Percentiles rank a stretch among this genome's conserved stretches.
phyloP scores from a whole-genome alignment of 2,888 invertebrate species.

The Koerneria pararmatus region DNA sequence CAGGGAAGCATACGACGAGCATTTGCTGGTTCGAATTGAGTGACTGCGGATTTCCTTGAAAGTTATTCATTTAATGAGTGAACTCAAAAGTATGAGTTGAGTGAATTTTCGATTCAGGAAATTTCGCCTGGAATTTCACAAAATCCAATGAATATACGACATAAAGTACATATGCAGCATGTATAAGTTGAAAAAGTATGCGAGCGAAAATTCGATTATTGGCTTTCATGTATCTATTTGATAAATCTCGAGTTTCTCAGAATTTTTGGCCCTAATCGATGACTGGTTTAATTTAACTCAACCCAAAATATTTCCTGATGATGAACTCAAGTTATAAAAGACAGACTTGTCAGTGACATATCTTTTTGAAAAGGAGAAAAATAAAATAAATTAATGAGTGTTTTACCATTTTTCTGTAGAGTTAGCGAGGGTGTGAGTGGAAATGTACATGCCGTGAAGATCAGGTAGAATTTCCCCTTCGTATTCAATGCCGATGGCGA shows the following conservation, averaged over 20 bases:
- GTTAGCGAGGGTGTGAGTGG: slow-evolving; percentile 27
- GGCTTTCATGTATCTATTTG: background rate
- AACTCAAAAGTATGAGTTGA: too few relatives aligned
- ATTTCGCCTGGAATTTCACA: too few relatives aligned
- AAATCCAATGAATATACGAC: background rate
- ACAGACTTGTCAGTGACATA: too few relatives aligned
- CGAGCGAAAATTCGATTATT: background rate
- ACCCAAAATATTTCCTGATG: too few relatives aligned
- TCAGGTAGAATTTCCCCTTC: slow-evolving; percentile 27
- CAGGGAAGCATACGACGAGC: slow-evolving; percentile 48
- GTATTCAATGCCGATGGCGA: slow-evolving; percentile 19
- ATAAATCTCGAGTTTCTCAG: background rate
- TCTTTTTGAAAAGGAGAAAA: too few relatives aligned
- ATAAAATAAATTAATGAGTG: background rate
- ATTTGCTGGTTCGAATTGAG: slow-evolving; percentile 51
- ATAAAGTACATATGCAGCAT: background rate
- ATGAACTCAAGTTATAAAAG: too few relatives aligned
- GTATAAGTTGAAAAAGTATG: background rate
- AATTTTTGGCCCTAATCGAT: too few relatives aligned
- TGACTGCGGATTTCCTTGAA: slow-evolving; percentile 42
- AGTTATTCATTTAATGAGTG: too few relatives aligned
- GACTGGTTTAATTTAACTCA: too few relatives aligned
- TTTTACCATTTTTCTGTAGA: slow-evolving; percentile 7
- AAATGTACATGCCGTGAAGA: slow-evolving; percentile 34
- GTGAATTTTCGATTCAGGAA: too few relatives aligned